Percentiles rank a stretch among this genome's conserved stretches.
phyloP scores from a whole-genome alignment of 2,113 vertebrate species.

The Pollachius pollachius region DNA sequence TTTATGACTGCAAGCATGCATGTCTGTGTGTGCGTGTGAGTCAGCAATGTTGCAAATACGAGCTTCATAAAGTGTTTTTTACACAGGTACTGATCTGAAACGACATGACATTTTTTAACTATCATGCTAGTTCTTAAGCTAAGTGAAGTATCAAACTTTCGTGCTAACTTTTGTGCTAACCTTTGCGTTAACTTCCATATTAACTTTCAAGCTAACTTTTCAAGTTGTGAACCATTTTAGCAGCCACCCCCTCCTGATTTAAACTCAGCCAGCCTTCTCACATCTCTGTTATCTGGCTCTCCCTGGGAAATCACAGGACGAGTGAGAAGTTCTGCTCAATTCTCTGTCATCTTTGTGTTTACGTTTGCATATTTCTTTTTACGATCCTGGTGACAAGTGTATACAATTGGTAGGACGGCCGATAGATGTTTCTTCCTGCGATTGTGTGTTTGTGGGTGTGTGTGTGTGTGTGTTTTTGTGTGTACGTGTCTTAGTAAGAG shows the following conservation, averaged over 20 bases:
- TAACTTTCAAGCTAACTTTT: too few species aligned
- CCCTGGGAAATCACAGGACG: slow-evolving; percentile 39
- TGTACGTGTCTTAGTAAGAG: slow-evolving; percentile 9
- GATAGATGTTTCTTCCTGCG: neutral
- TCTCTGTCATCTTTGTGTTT: slow-evolving; percentile 28
- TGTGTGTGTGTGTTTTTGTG: slow-evolving; percentile 16
- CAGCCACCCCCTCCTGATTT: slow-evolving; percentile 46
- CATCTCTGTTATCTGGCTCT: slow-evolving; percentile 40
- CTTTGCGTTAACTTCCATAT: slow-evolving; percentile 1
- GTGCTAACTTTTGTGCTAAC: slow-evolving; percentile 13
- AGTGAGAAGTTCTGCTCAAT: slow-evolving; percentile 26
- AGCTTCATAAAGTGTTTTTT: slow-evolving; percentile 33
- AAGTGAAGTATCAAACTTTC: slow-evolving; percentile 23
- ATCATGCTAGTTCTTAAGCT: too few species aligned
- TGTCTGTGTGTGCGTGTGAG: slow-evolving; percentile 1
- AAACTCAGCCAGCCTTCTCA: slow-evolving; percentile 36
- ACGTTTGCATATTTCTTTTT: too few species aligned
- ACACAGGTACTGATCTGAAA: slow-evolving; percentile 50
- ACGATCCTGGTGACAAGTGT: too few species aligned
- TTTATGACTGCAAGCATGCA: neutral
- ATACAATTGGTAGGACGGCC: too few species aligned
- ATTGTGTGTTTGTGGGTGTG: slow-evolving; percentile 7
- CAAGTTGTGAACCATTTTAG: slow-evolving; percentile 32
- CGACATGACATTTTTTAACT: slow-evolving; percentile 27
- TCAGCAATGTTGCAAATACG: slow-evolving; percentile 38